Percentiles rank a stretch among this genome's conserved stretches.
These are phyloP conservation scores for Chionis minor DNA, from an alignment of 2,113 vertebrate genomes.

Conservation along the genomic window DNA sequence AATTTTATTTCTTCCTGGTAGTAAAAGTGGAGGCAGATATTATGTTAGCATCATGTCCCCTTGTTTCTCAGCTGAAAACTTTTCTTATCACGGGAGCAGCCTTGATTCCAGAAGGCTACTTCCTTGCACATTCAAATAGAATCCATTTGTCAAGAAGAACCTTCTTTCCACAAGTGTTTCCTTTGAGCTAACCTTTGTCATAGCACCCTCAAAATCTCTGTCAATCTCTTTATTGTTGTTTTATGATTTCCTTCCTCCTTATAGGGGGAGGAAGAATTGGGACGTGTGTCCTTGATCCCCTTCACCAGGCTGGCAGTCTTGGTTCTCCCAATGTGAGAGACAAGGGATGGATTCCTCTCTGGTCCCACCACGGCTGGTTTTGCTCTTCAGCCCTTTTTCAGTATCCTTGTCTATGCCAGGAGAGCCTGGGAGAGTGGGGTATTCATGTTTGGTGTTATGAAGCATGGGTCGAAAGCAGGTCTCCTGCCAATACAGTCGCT, in stretches of 20 bases:
- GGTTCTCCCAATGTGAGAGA: background rate
- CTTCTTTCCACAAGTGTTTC: background rate
- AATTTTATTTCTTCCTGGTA: background rate
- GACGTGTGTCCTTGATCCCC: background rate
- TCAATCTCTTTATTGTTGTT: background rate
- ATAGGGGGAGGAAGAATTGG: background rate
- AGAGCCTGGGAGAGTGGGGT: background rate
- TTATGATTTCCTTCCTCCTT: background rate
- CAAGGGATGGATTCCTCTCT: background rate
- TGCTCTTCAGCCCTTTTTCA: background rate
- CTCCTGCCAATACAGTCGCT: accelerated
- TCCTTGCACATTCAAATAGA: background rate
- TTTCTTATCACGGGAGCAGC: background rate
- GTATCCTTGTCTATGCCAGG: background rate
- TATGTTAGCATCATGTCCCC: background rate
- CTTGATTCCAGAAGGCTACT: background rate
- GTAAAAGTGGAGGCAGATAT: background rate
- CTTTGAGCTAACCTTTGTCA: background rate
- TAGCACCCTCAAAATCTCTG: background rate
- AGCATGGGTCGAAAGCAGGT: background rate
- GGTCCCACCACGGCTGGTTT: background rate
- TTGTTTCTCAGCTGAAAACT: background rate
- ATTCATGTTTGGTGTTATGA: background rate
- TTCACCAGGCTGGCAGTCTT: too few species aligned
- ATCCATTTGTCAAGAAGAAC: background rate